A percentile compares a stretch with the other conserved stretches of the same genome.
These are phyloP conservation scores for Saxidomus purpurata DNA, from an alignment of 1,140 invertebrate genomes.

Conservation along the genomic window DNA sequence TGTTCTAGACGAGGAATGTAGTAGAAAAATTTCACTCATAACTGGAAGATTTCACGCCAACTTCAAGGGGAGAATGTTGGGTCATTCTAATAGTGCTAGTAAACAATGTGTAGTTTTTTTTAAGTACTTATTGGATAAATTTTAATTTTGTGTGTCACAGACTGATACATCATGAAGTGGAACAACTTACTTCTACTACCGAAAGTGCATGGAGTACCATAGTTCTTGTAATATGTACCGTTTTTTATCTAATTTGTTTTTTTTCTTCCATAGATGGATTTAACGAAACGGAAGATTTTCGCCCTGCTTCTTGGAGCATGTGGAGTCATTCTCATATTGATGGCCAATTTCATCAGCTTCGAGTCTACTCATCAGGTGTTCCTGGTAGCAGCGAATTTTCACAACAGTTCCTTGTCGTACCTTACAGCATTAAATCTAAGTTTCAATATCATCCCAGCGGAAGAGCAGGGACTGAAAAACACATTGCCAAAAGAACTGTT, in stretches of 20 bases:
- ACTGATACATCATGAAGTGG: too few species aligned
- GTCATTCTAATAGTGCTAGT: too few species aligned
- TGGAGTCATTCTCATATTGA: not conserved
- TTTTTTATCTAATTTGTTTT: not conserved
- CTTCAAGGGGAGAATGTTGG: too few species aligned
- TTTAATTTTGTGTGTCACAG: too few species aligned
- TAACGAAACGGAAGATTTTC: slow-evolving; percentile 19
- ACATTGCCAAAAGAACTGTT: not conserved
- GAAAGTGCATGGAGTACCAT: too few species aligned
- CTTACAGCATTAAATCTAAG: slow-evolving; percentile 13
- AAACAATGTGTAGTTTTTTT: too few species aligned
- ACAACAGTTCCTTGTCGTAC: slow-evolving; percentile 45
- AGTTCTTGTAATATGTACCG: too few species aligned
- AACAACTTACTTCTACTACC: too few species aligned
- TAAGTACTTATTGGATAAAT: too few species aligned
- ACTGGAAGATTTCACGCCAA: too few species aligned
- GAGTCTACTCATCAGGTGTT: not conserved
- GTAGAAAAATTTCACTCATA: too few species aligned
- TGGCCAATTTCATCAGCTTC: not conserved
- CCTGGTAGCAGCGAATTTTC: slow-evolving; percentile 15
- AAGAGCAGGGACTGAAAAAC: not conserved
- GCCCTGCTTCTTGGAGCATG: not conserved
- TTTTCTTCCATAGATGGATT: slow-evolving; percentile 17
- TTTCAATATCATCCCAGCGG: not conserved
- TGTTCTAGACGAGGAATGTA: too few species aligned